A percentile compares a stretch with the other conserved stretches of the same genome.
Conservation (phyloP, 2,797 vertebrate genomes). For the Bradypodion ventrale region DNA sequence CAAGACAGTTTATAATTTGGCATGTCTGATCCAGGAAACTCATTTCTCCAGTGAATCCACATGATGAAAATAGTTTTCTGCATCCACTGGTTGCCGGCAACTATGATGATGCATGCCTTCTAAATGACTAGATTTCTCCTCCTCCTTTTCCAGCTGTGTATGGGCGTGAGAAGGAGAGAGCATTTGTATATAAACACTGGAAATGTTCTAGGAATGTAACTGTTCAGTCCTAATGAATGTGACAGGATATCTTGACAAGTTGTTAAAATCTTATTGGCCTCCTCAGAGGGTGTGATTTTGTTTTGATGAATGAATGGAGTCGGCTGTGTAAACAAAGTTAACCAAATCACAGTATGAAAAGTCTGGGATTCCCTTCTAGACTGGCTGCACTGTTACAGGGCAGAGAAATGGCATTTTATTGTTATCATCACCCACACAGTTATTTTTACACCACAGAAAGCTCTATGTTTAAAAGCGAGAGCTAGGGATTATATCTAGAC, state of each 20-base stretch:
- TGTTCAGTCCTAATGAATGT: conserved; percentile 58
- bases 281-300: conserved; percentile 62
- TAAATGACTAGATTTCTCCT: conserved; percentile 59
- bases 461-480: neutral
- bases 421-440: conserved; percentile 7
- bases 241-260: conserved; percentile 61
- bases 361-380: conserved; percentile 65
- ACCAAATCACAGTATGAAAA: conserved; percentile 70
- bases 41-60: conserved; percentile 81
- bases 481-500: neutral
- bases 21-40: conserved; percentile 74
- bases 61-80: conserved; percentile 74
- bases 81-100: conserved; percentile 62
- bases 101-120: conserved; percentile 74
- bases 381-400: conserved; percentile 54
- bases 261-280: conserved; percentile 67
- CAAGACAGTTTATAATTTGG: conserved; percentile 75
- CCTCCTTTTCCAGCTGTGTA: conserved; percentile 49
- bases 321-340: conserved; percentile 71
- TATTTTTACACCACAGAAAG: conserved; percentile 18
- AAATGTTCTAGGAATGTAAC: conserved; percentile 53
- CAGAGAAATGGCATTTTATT: conserved; percentile 55
- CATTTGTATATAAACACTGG: conserved; percentile 26
- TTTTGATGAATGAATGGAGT: conserved; percentile 77
- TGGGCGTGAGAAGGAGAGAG: neutral